Conservation (phyloP, 2,888 invertebrate species). For the Calephelis perditalis region DNA sequence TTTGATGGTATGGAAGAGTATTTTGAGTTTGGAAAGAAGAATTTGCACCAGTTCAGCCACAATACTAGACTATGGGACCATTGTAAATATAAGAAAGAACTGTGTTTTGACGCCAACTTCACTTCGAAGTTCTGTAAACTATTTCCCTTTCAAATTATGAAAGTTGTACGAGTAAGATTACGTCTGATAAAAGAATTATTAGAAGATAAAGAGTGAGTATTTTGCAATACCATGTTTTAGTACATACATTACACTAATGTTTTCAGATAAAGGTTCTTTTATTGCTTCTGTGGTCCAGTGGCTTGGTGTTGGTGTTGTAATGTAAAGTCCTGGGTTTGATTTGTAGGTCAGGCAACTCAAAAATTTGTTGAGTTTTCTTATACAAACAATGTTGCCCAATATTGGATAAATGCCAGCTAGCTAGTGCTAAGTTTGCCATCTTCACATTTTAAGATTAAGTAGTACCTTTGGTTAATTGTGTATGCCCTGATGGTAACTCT, state of each 20-base stretch:
- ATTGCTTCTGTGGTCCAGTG: not conserved
- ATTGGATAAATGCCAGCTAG: no score
- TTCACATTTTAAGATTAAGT: no score
- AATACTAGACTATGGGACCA: conserved; percentile 91
- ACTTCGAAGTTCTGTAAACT: conserved; percentile 87
- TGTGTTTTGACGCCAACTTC: conserved; percentile 79
- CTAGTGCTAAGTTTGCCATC: no score
- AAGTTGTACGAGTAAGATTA: conserved; percentile 88
- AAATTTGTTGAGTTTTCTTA: no score
- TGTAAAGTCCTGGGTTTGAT: no score
- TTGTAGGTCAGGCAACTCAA: no score
- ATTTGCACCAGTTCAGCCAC: conserved; percentile 90
- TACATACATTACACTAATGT: not conserved
- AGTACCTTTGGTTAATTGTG: no score
- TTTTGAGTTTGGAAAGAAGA: conserved; percentile 85
- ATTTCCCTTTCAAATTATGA: conserved; percentile 94
- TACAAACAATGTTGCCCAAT: no score
- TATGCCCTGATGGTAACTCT: no score
- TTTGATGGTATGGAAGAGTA: conserved; percentile 86
- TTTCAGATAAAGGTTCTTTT: not conserved
- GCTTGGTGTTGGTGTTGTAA: no score
- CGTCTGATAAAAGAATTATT: conserved; percentile 84
- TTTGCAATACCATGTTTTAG: conserved; percentile 5
- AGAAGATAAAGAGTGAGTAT: conserved; percentile 82
- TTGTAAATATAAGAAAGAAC: conserved; percentile 79